A percentile compares a stretch with the other conserved stretches of the same genome.
Conservation (phyloP, 2,113 vertebrate species). For the Phainopepla nitens region DNA sequence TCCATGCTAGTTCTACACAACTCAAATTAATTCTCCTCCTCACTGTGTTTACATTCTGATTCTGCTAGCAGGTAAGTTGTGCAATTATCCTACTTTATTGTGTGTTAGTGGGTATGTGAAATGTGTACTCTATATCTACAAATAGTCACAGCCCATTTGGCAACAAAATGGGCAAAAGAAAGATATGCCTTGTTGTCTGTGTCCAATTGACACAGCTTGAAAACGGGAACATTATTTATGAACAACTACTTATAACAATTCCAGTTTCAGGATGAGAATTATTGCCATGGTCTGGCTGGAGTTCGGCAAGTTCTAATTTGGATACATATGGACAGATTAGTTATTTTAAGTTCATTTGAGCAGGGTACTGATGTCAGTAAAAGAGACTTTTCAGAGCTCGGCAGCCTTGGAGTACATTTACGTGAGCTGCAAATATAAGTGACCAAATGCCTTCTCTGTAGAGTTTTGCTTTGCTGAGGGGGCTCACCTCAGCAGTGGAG, state of each 20-base stretch:
- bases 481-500: not conserved
- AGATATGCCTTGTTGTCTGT: not conserved
- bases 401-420: not conserved
- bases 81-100: not conserved
- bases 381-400: not conserved
- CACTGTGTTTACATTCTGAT: not conserved
- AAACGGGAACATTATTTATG: not conserved
- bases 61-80: not conserved
- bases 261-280: not conserved
- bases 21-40: not conserved
- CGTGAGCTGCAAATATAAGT: not conserved
- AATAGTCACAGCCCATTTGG: not conserved
- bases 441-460: not conserved
- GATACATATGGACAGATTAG: not conserved
- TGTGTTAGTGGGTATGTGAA: not conserved
- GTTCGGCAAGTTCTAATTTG: not conserved
- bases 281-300: not conserved
- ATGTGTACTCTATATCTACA: not conserved
- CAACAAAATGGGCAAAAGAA: not conserved
- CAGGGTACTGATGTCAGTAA: not conserved
- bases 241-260: not conserved
- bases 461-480: not conserved
- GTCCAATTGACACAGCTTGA: not conserved
- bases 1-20: not conserved
- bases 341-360: not conserved